phyloP scores from a whole-genome alignment of 2,888 invertebrate genomes.

The Scrobipalpa costella region DNA sequence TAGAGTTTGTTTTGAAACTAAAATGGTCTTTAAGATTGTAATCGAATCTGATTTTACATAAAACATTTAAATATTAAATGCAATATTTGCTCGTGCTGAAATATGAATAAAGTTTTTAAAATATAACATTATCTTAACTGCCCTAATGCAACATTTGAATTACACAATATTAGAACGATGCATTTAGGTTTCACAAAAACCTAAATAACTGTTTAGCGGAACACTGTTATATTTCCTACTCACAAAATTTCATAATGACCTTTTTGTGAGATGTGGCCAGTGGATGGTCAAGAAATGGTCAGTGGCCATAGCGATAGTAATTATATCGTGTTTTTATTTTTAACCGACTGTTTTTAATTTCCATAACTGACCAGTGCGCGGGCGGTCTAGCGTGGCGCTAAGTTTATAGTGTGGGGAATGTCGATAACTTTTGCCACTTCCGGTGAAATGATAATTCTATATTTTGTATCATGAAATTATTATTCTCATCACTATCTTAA shows the following conservation, averaged over 20 bases:
- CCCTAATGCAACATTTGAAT: background rate
- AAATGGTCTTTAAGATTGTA: background rate
- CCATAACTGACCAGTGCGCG: constrained; percentile 71
- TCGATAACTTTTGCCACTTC: constrained; percentile 36
- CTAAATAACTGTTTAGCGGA: constrained; percentile 25
- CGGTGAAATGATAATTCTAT: constrained; percentile 3
- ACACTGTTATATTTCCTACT: constrained; percentile 14
- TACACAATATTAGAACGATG: constrained; percentile 18
- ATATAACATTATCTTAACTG: constrained; percentile 7
- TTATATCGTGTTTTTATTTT: constrained; percentile 74
- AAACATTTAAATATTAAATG: background rate
- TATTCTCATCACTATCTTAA: too few relatives aligned
- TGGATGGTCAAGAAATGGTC: constrained; percentile 48
- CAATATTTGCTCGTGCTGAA: background rate
- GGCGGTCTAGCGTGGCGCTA: constrained; percentile 69
- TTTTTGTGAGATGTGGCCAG: constrained; percentile 46
- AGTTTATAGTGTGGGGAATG: constrained; percentile 53
- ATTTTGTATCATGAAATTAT: too few relatives aligned
- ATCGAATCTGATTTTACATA: background rate
- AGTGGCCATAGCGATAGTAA: constrained; percentile 68
- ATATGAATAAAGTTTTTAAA: background rate
- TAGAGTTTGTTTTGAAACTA: too few relatives aligned
- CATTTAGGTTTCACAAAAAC: constrained; percentile 24
- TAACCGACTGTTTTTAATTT: constrained; percentile 68
- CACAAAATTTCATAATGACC: constrained; percentile 41